A percentile compares a stretch with the other conserved stretches of the same genome.
phyloP scores from a whole-genome alignment of 92 coral and sea anemone species.

The Zoanthus solanderi region DNA sequence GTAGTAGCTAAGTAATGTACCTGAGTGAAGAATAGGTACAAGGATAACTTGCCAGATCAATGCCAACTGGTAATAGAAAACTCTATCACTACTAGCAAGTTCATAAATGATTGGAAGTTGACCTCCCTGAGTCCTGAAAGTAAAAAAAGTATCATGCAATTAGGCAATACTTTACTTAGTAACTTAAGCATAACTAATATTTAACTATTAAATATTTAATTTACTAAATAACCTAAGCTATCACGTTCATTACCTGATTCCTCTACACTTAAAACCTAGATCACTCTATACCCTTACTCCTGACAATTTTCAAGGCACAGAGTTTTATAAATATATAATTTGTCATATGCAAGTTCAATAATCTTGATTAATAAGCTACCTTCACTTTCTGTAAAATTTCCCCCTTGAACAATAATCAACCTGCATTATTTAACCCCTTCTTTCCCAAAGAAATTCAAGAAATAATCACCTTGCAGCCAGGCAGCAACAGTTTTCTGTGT shows the following conservation, averaged over 20 bases:
- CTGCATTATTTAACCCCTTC: not conserved
- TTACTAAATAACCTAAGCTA: too few species aligned
- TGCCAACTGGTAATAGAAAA: constrained; percentile 91
- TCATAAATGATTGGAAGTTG: constrained; percentile 77
- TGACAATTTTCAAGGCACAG: too few species aligned
- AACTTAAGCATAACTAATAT: not conserved
- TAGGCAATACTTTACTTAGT: not conserved
- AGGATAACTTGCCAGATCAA: constrained; percentile 96
- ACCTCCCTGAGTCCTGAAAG: constrained; percentile 74
- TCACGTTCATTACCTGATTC: too few species aligned
- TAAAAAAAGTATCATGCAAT: not conserved
- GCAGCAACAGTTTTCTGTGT: constrained; percentile 85
- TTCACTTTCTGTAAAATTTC: too few species aligned
- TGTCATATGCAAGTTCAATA: too few species aligned
- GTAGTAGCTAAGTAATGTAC: constrained; percentile 29
- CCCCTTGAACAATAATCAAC: too few species aligned
- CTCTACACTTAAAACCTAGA: too few species aligned
- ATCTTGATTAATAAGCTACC: too few species aligned
- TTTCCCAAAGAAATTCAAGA: not conserved
- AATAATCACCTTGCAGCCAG: constrained; percentile 74
- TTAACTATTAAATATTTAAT: too few species aligned
- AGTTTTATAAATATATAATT: too few species aligned
- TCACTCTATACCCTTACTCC: too few species aligned
- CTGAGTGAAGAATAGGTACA: constrained; percentile 88
- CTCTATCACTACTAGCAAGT: constrained; percentile 91